Conservation (phyloP, 2,888 invertebrate genomes). For the Andrena camellia region DNA sequence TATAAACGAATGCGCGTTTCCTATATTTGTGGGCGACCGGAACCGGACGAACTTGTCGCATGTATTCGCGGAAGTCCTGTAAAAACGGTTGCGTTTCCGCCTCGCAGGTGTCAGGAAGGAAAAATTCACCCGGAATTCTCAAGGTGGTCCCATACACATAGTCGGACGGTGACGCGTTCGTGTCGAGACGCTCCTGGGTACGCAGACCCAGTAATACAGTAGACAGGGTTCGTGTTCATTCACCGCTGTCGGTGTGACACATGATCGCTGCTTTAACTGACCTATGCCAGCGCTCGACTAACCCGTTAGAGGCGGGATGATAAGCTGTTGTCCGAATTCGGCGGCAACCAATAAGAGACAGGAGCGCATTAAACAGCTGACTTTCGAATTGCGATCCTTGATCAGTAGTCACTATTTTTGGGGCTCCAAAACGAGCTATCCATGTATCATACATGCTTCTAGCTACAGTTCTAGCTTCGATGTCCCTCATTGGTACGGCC, state of each 20-base stretch:
- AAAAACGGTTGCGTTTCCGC: too few species aligned
- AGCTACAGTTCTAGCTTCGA: neutral
- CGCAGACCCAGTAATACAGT: conserved; percentile 48
- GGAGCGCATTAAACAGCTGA: neutral
- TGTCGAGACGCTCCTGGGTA: neutral
- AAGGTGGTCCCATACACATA: neutral
- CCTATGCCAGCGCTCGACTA: conserved; percentile 62
- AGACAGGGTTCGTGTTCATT: conserved; percentile 39
- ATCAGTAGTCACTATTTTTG: neutral
- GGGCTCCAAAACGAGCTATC: conserved; percentile 8
- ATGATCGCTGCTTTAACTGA: conserved; percentile 53
- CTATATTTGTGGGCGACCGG: neutral
- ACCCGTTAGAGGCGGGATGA: conserved; percentile 62
- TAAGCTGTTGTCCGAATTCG: conserved; percentile 25
- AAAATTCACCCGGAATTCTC: neutral
- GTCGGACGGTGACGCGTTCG: neutral
- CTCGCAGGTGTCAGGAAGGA: neutral
- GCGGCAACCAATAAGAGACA: neutral
- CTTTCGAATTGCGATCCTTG: conserved; percentile 28
- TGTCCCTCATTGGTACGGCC: neutral
- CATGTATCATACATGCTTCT: neutral
- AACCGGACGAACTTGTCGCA: neutral
- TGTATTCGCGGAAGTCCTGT: neutral
- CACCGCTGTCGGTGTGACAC: conserved; percentile 26
- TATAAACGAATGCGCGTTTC: too few species aligned